These are phyloP conservation scores for Calameuta pallipes DNA, from an alignment of 2,888 invertebrate genomes.

Conservation along the genomic window DNA sequence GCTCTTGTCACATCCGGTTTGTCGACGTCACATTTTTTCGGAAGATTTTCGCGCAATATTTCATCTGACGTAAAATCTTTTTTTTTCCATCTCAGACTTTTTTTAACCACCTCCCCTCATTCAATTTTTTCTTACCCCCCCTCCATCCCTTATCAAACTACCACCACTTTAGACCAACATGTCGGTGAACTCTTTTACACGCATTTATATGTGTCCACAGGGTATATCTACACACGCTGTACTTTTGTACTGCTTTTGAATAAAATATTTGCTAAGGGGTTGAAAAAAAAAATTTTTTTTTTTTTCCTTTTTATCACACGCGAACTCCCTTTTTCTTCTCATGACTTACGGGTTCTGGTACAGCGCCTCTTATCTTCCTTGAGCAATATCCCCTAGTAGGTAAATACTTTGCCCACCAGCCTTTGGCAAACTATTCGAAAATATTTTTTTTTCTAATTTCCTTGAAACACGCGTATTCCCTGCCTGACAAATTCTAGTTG, in stretches of 20 bases:
- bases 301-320: no score
- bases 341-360: neutral
- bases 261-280: neutral
- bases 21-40: neutral
- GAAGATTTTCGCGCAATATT: neutral
- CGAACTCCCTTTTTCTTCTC: no score
- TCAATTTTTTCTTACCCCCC: neutral
- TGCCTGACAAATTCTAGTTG: neutral
- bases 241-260: neutral
- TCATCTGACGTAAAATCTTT: neutral
- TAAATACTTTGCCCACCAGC: neutral
- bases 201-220: no score
- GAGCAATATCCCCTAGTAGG: neutral
- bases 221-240: no score
- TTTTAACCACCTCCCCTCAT: neutral
- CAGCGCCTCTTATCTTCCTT: no score
- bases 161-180: no score
- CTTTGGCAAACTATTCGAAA: neutral
- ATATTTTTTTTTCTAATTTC: neutral
- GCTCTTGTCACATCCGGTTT: neutral
- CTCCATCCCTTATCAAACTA: no score
- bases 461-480: neutral
- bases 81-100: neutral
- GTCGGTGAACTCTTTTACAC: no score
- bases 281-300: neutral